Conservation (phyloP, 2,888 invertebrate species). For the Meiosimyza decipiens region DNA sequence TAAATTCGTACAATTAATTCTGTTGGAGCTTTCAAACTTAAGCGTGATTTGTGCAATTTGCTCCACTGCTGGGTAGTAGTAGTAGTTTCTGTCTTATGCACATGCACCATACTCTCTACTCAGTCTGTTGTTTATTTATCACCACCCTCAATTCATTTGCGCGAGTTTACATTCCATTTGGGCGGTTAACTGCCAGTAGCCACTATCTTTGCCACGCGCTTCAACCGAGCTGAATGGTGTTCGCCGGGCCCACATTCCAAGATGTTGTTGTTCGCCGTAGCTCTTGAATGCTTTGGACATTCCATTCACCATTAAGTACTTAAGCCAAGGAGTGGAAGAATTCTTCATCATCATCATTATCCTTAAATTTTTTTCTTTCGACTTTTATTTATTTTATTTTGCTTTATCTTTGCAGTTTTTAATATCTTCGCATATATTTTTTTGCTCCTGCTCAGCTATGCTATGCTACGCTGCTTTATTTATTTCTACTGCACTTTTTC, state of each 20-base stretch:
- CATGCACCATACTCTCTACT: no score
- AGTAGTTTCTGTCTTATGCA: no score
- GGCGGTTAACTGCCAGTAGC: neutral
- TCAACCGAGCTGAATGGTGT: no score
- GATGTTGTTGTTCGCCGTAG: no score
- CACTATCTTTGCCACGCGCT: no score
- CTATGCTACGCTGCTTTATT: neutral
- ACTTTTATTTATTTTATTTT: no score
- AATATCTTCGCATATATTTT: slow-evolving; percentile 2
- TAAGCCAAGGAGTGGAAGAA: neutral
- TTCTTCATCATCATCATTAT: slow-evolving; percentile 4
- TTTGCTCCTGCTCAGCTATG: neutral
- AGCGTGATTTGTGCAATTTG: slow-evolving; percentile 22
- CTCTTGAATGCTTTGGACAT: no score
- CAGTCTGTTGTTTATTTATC: no score
- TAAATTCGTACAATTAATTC: slow-evolving; percentile 35
- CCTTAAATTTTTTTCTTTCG: neutral
- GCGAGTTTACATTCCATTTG: no score
- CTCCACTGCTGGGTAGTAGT: neutral
- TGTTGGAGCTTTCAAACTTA: slow-evolving; percentile 27
- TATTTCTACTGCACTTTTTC: slow-evolving; percentile 22
- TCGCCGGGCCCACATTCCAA: no score
- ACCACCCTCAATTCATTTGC: no score
- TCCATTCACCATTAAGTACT: neutral
- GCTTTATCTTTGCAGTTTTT: neutral